A percentile compares a stretch with the other conserved stretches of the same genome.
Evolutionary conservation across 2,888 invertebrate genomes (phyloP).

Genomic region (Arge pagana): DNA sequence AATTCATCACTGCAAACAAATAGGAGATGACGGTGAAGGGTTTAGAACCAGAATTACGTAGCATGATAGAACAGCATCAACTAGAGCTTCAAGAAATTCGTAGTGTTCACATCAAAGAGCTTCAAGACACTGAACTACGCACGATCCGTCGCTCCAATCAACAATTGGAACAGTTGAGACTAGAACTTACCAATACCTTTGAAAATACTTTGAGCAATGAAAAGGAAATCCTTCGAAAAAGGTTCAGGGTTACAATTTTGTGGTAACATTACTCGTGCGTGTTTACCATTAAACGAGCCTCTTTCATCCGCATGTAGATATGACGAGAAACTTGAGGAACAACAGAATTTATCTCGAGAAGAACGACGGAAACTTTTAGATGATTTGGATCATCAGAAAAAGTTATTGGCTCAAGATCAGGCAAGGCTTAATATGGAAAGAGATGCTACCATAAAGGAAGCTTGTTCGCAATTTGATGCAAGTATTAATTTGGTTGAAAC

Average conservation of each 20-base stretch:
- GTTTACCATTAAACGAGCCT: not conserved
- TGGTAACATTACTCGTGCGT: not conserved
- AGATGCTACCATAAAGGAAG: conserved; percentile 37
- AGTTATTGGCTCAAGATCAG: conserved; percentile 40
- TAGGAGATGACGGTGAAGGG: conserved; percentile 85
- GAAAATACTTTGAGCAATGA: conserved; percentile 68
- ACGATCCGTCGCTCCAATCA: conserved; percentile 67
- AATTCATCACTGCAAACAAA: conserved; percentile 20
- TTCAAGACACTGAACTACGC: conserved; percentile 67
- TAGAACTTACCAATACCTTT: conserved; percentile 66
- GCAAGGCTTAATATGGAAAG: conserved; percentile 39
- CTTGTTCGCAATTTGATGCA: conserved; percentile 40
- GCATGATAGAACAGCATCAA: conserved; percentile 76
- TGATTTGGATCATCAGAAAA: conserved; percentile 42
- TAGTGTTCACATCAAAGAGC: conserved; percentile 68
- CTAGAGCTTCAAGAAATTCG: conserved; percentile 72
- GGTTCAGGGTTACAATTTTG: conserved; percentile 47
- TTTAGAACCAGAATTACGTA: conserved; percentile 81
- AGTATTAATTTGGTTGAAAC: conserved; percentile 15
- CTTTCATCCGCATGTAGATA: conserved; percentile 37
- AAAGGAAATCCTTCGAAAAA: conserved; percentile 63
- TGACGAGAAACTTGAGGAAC: conserved; percentile 48
- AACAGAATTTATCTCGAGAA: conserved; percentile 40
- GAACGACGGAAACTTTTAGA: conserved; percentile 42
- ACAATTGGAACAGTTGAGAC: conserved; percentile 65